phyloP scores from a whole-genome alignment of 2,113 vertebrate species.

The Bombycilla garrulus region DNA sequence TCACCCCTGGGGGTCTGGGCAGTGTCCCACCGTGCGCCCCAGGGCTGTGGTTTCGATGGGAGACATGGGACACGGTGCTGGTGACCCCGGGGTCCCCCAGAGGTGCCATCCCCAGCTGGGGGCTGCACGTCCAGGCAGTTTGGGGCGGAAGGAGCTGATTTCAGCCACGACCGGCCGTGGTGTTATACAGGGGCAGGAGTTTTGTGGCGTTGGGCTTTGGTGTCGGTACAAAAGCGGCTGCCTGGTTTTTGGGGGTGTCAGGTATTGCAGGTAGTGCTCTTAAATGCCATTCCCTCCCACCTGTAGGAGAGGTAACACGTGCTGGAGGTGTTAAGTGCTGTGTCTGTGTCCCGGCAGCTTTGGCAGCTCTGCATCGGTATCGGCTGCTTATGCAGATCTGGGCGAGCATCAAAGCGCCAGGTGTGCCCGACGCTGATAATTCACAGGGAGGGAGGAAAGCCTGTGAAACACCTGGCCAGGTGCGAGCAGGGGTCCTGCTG shows the following conservation, averaged over 20 bases:
- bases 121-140: not conserved
- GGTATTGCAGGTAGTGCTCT: not conserved
- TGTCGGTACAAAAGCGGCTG: fast-evolving
- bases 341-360: not conserved
- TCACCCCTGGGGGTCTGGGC: not conserved
- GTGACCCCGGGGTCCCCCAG: not conserved
- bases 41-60: not conserved
- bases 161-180: fast-evolving
- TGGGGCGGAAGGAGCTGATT: not conserved
- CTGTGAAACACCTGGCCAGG: conserved; percentile 17
- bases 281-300: not conserved
- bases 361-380: conserved; percentile 10
- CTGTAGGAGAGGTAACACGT: not conserved
- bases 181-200: fast-evolving
- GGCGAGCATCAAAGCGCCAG: conserved; percentile 39
- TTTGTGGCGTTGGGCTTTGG: fast-evolving
- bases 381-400: conserved; percentile 39
- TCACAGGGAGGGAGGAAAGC: not conserved
- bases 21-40: fast-evolving
- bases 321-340: conserved; percentile 24
- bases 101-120: not conserved
- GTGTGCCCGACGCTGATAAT: not conserved
- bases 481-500: not conserved
- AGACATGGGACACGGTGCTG: fast-evolving
- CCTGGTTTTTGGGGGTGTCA: not conserved